Evolutionary conservation across 2,888 invertebrate species (phyloP).

Genomic region (Synergus umbraculus): DNA sequence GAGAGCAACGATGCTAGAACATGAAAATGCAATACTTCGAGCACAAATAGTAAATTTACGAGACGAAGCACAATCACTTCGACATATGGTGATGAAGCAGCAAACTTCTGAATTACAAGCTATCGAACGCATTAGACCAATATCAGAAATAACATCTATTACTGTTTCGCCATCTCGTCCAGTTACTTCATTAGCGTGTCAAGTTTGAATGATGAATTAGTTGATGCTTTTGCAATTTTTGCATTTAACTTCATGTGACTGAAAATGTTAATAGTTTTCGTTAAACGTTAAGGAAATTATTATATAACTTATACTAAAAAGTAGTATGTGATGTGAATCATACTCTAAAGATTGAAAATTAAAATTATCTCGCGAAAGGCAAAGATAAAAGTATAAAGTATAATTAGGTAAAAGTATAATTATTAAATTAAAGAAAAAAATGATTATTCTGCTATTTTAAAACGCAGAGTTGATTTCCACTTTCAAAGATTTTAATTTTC

Average conservation of each 20-base stretch:
- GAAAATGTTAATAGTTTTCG: background rate
- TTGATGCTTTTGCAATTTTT: background rate
- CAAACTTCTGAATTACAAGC: conserved; percentile 48
- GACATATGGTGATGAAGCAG: conserved; percentile 81
- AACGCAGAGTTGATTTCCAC: too few species aligned
- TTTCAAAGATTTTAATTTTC: too few species aligned
- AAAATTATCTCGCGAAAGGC: background rate
- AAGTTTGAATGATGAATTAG: background rate
- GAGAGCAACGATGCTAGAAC: conserved; percentile 90
- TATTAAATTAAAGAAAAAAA: too few species aligned
- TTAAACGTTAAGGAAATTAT: background rate
- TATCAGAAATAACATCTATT: conserved; percentile 16
- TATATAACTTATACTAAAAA: background rate
- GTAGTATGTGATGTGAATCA: background rate
- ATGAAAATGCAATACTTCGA: conserved; percentile 91
- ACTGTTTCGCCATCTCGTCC: conserved; percentile 3
- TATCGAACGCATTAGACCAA: conserved; percentile 15
- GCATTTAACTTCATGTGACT: background rate
- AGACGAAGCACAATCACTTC: conserved; percentile 87
- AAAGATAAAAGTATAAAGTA: too few species aligned
- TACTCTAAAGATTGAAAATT: background rate
- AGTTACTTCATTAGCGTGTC: background rate
- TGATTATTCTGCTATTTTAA: too few species aligned
- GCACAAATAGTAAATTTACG: conserved; percentile 89
- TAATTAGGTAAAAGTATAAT: too few species aligned